A percentile compares a stretch with the other conserved stretches of the same genome.
Evolutionary conservation across 2,797 vertebrate genomes (phyloP).

Genomic region (Alca torda): DNA sequence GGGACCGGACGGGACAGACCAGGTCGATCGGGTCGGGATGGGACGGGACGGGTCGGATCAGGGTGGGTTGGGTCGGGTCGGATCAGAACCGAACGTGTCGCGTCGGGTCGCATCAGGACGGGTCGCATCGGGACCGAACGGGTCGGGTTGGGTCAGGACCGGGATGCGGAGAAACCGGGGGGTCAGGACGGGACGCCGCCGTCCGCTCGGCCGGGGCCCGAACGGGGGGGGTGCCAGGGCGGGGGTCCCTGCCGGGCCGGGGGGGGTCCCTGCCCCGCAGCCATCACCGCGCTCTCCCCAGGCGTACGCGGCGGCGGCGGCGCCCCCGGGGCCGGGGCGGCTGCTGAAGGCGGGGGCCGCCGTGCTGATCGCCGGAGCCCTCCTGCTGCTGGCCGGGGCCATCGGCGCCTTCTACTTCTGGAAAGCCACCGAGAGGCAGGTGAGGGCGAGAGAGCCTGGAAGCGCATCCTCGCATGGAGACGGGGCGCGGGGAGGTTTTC

Average conservation of each 20-base stretch:
- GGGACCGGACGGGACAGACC: too few relatives aligned
- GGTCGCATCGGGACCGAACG: too few relatives aligned
- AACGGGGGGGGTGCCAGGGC: not conserved
- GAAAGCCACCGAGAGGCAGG: constrained; percentile 87
- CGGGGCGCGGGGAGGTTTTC: too few relatives aligned
- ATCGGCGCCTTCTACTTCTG: constrained; percentile 89
- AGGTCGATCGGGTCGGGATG: too few relatives aligned
- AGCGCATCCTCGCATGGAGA: not conserved
- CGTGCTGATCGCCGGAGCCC: constrained; percentile 83
- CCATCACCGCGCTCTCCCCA: constrained; percentile 36
- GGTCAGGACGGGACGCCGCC: not conserved
- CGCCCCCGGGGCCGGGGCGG: constrained; percentile 77
- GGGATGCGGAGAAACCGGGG: not conserved
- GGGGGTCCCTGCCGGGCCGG: not conserved
- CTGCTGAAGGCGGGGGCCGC: constrained; percentile 81
- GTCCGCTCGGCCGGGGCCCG: too few relatives aligned
- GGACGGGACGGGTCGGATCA: too few relatives aligned
- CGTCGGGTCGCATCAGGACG: too few relatives aligned
- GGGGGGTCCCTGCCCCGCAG: not conserved
- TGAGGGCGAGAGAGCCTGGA: constrained; percentile 70
- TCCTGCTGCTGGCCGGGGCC: constrained; percentile 87
- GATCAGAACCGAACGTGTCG: too few relatives aligned
- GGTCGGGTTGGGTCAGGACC: not conserved
- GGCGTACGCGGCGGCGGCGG: constrained; percentile 76
- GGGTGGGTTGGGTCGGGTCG: too few relatives aligned